These are phyloP conservation scores for Agelastica alni DNA, from an alignment of 2,888 invertebrate species.

Conservation along the genomic window DNA sequence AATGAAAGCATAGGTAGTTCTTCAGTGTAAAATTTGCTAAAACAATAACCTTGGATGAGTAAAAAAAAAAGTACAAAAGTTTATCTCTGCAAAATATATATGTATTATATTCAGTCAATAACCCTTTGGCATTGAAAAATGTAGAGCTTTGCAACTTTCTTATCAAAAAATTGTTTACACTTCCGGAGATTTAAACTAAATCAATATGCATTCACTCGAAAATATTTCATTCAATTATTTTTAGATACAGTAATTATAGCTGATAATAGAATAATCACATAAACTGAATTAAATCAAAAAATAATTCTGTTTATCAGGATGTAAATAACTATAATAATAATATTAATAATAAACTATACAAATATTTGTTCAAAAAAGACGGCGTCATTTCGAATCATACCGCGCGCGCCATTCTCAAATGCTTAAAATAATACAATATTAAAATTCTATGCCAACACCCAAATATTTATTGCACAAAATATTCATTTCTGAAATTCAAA, in stretches of 20 bases:
- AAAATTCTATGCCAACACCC: conserved; percentile 54
- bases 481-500: conserved; percentile 29
- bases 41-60: too few species aligned
- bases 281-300: neutral
- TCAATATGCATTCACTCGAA: conserved; percentile 1
- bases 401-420: conserved; percentile 54
- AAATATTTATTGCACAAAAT: conserved; percentile 50
- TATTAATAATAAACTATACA: neutral
- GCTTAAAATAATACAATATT: conserved; percentile 55
- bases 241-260: neutral
- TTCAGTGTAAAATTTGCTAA: too few species aligned
- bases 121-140: conserved; percentile 7
- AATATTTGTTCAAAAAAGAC: neutral
- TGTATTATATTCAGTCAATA: too few species aligned
- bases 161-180: conserved; percentile 2
- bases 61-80: too few species aligned
- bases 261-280: too few species aligned
- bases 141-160: conserved; percentile 5
- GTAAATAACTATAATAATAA: too few species aligned
- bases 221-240: neutral
- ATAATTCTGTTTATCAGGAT: too few species aligned
- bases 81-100: too few species aligned
- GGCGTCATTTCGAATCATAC: conserved; percentile 42
- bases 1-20: too few species aligned
- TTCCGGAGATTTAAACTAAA: conserved; percentile 10